phyloP scores from a whole-genome alignment of 2,888 invertebrate genomes.

The Drosophila austrosaltans region DNA sequence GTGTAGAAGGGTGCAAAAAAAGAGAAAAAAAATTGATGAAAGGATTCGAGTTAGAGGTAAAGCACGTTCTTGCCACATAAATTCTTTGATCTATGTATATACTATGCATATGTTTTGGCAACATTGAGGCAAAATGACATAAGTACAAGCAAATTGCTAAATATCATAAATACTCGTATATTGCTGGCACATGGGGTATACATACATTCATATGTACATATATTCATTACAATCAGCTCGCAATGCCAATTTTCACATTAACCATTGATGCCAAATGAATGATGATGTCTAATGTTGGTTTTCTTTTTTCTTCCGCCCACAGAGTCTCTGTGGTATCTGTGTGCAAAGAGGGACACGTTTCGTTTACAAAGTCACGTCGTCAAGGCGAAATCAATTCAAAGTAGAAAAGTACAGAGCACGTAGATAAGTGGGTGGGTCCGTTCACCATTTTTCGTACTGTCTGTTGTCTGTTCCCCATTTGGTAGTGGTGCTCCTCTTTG shows the following conservation, averaged over 20 bases:
- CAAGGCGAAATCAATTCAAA: conserved; percentile 67
- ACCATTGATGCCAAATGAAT: conserved; percentile 65
- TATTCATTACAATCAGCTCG: conserved; percentile 64
- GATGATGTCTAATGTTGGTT: conserved; percentile 33
- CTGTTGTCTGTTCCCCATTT: too few relatives aligned
- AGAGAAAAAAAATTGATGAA: neutral
- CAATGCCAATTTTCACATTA: conserved; percentile 69
- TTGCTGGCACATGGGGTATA: neutral
- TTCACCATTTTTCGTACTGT: conserved; percentile 5
- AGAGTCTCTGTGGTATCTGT: neutral
- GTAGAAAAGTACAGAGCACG: conserved; percentile 52
- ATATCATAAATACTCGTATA: conserved; percentile 55
- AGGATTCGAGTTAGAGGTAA: conserved; percentile 1
- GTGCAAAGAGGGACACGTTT: conserved; percentile 2
- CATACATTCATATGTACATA: conserved; percentile 48
- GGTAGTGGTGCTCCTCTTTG: too few relatives aligned
- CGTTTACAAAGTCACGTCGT: conserved; percentile 61
- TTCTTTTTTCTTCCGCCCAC: neutral
- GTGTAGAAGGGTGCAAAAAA: too few relatives aligned
- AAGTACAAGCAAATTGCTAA: conserved; percentile 57
- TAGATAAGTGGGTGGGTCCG: conserved; percentile 37
- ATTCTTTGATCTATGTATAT: neutral
- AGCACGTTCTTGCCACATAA: conserved; percentile 14
- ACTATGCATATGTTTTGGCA: neutral
- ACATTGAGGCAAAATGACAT: conserved; percentile 18